These are phyloP conservation scores for Rhinopomastus cyanomelas DNA, from an alignment of 2,113 vertebrate species.

Conservation along the genomic window DNA sequence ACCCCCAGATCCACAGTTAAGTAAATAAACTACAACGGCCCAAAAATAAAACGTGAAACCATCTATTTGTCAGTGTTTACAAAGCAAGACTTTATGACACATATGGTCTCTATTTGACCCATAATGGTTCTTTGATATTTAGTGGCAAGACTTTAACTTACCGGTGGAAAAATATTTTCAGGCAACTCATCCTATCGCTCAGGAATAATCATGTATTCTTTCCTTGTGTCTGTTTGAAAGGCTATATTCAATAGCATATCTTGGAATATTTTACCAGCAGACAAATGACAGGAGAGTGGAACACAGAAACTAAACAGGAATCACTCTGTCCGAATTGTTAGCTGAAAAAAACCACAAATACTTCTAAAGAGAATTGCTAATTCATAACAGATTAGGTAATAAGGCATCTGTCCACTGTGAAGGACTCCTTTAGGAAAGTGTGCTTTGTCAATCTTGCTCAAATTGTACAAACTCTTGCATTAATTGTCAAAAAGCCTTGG, in stretches of 20 bases:
- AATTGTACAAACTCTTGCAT: too few species aligned
- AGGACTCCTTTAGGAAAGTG: neutral
- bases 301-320: neutral
- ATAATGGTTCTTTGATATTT: slow-evolving; percentile 4
- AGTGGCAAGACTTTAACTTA: neutral
- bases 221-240: neutral
- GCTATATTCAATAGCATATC: neutral
- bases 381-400: fast-evolving
- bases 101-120: slow-evolving; percentile 43
- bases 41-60: slow-evolving; percentile 34
- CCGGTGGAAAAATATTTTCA: neutral
- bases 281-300: neutral
- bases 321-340: neutral
- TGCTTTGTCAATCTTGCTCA: neutral
- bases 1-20: neutral
- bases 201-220: neutral
- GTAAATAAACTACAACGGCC: slow-evolving; percentile 43
- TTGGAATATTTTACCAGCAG: neutral
- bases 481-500: neutral
- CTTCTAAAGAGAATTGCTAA: neutral
- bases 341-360: neutral
- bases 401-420: neutral
- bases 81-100: slow-evolving; percentile 1
- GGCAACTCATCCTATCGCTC: neutral
- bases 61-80: neutral